Percentiles rank a stretch among this genome's conserved stretches.
phyloP scores from a whole-genome alignment of 2,888 invertebrate species.

The Sisyra nigra region DNA sequence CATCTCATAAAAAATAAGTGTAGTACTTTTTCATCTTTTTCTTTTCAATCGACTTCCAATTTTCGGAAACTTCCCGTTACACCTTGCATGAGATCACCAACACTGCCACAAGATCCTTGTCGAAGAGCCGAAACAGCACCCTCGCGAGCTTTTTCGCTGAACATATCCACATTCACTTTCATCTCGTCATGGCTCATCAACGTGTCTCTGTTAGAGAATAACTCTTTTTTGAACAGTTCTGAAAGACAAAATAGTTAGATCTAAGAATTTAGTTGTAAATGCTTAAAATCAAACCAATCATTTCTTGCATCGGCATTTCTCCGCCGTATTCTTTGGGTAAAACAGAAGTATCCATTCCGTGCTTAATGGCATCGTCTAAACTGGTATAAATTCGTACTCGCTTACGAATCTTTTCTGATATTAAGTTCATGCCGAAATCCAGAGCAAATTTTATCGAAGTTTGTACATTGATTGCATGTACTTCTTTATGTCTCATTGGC shows the following conservation, averaged over 20 bases:
- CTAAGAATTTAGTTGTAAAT: background rate
- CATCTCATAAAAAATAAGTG: too few relatives aligned
- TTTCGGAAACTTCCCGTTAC: conserved; percentile 63
- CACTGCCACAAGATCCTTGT: conserved; percentile 39
- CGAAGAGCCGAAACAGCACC: conserved; percentile 60
- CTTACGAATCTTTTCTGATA: conserved; percentile 60
- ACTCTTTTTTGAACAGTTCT: conserved; percentile 56
- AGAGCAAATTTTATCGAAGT: conserved; percentile 58
- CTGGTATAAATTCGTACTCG: conserved; percentile 49
- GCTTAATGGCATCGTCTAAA: conserved; percentile 35
- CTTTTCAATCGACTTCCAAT: conserved; percentile 51
- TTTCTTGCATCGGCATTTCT: conserved; percentile 63
- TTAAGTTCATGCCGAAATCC: conserved; percentile 59
- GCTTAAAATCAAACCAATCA: conserved; percentile 46
- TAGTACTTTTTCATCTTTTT: conserved; percentile 33
- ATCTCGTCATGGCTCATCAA: conserved; percentile 52
- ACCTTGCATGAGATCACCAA: conserved; percentile 49
- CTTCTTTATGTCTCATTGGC: conserved; percentile 65
- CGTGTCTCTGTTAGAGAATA: conserved; percentile 38
- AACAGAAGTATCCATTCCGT: conserved; percentile 26
- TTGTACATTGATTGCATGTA: conserved; percentile 59
- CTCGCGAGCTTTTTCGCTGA: conserved; percentile 52
- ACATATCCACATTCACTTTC: conserved; percentile 49
- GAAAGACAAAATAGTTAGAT: conserved; percentile 14
- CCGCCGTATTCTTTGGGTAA: conserved; percentile 74